phyloP scores from a whole-genome alignment of 2,113 vertebrate species.

The Ageneiosus marmoratus region DNA sequence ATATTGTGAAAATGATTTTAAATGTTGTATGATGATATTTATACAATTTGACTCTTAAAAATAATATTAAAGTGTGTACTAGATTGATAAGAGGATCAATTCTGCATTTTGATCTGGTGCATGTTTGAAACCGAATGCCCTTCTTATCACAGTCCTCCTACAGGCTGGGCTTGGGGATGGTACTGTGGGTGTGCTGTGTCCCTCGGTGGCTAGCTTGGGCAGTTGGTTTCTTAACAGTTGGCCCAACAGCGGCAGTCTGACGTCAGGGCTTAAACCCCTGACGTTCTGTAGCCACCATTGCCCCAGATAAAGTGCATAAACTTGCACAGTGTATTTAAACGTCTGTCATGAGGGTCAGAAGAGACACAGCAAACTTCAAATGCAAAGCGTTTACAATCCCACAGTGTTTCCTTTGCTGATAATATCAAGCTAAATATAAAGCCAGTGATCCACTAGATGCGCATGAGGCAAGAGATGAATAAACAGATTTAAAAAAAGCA shows the following conservation, averaged over 20 bases:
- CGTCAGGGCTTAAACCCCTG: too few species aligned
- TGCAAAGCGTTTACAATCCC: constrained; percentile 5
- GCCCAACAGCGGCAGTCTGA: too few species aligned
- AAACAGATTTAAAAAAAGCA: constrained; percentile 42
- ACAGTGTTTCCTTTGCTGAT: constrained; percentile 19
- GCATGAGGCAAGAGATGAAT: constrained; percentile 24
- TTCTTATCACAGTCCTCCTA: too few species aligned
- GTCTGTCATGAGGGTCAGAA: background rate
- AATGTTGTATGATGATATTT: background rate
- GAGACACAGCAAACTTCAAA: background rate
- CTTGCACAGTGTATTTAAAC: constrained; percentile 1
- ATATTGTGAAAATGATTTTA: background rate
- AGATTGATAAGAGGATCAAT: background rate
- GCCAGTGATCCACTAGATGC: background rate
- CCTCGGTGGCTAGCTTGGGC: too few species aligned
- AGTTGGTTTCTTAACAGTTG: too few species aligned
- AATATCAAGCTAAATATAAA: constrained; percentile 13
- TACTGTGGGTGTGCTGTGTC: too few species aligned
- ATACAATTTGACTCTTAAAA: background rate
- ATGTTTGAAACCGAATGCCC: too few species aligned
- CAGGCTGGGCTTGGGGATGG: too few species aligned
- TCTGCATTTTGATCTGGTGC: too few species aligned
- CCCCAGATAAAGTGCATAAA: background rate
- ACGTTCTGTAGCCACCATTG: too few species aligned
- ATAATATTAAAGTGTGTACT: background rate